Base-by-base conservation (phyloP, 2,888 invertebrate species). In the Autographa pulchrina region DNA sequence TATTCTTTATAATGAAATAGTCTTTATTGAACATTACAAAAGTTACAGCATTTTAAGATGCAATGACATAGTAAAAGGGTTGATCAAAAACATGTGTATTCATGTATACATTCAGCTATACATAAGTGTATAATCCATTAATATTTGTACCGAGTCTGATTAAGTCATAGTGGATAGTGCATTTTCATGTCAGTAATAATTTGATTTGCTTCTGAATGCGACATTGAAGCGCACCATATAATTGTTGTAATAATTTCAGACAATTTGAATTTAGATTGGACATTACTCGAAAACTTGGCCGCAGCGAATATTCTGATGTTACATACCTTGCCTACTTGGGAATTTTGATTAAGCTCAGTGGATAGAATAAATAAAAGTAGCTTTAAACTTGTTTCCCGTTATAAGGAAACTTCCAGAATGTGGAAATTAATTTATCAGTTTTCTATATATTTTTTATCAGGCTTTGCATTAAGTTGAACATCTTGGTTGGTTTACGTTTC, bases 191-290 rank as follows among this genome's bases (percentile, higher is more conserved):
- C 32, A 16, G 68, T 25, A 59, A 68, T 71, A 74, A 74, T 76
- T 72, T 70, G 20, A 72, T 75, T 71, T 58, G 59, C 32, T 48
- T 38, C 16, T 71, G 56, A 68, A 63, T 68, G 70, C 31, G 25
- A 58, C 41, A 38, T 20, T 64, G 62, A 56, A 18, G 58, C 32
- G 25, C 52, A 43, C 54, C 59, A 11, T 31, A 61, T 13, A 56
- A 63, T 62, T 69, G 64, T 61, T 54, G 67, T 78, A 62, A 70
- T 66, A 74, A 63, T 68, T 60, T 74, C 48, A 65, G 18, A 41
- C 52, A 41, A 78, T 79, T 79, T 78, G 79, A 78, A 78, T 78
- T 79, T 78, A 78, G 75, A 78, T 78, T 72, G 71, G 65, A 63
- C 69, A 65, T 78, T 69, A 78, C 48, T 58, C 25, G 25, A 58